These are phyloP conservation scores for Leptinotarsa lineolata DNA, from an alignment of 1,140 invertebrate genomes.

Conservation along the genomic window DNA sequence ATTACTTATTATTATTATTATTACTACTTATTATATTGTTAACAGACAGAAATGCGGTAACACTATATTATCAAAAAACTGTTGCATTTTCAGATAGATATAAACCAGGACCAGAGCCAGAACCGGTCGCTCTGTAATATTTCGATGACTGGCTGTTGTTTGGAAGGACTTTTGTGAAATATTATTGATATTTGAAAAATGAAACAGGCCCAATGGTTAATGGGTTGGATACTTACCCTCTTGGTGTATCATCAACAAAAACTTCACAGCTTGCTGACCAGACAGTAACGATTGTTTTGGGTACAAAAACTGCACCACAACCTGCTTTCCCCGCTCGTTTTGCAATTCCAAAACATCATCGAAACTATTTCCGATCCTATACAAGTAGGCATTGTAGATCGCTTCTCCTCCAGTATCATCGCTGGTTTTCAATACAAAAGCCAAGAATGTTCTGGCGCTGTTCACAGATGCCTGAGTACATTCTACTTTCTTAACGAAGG, in stretches of 20 bases:
- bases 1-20: neutral
- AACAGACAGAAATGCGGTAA: constrained; percentile 16
- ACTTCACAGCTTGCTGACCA: constrained; percentile 68
- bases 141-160: too few relatives aligned
- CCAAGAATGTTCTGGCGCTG: constrained; percentile 42
- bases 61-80: too few relatives aligned
- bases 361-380: constrained; percentile 61
- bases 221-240: constrained; percentile 68
- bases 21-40: neutral
- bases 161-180: neutral
- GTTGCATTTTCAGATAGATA: too few relatives aligned
- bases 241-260: constrained; percentile 76
- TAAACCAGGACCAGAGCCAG: too few relatives aligned
- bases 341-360: constrained; percentile 60
- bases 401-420: constrained; percentile 15
- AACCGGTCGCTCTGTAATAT: too few relatives aligned
- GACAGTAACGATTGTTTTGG: constrained; percentile 66
- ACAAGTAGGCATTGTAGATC: constrained; percentile 63
- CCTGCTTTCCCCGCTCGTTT: constrained; percentile 64
- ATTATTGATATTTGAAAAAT: neutral
- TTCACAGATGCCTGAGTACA: constrained; percentile 81
- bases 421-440: constrained; percentile 25
- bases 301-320: constrained; percentile 79
- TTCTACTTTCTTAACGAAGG: constrained; percentile 66
- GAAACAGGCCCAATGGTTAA: constrained; percentile 18